Conservation (phyloP, 2,797 vertebrate species). For the Pipistrellus nathusii region DNA sequence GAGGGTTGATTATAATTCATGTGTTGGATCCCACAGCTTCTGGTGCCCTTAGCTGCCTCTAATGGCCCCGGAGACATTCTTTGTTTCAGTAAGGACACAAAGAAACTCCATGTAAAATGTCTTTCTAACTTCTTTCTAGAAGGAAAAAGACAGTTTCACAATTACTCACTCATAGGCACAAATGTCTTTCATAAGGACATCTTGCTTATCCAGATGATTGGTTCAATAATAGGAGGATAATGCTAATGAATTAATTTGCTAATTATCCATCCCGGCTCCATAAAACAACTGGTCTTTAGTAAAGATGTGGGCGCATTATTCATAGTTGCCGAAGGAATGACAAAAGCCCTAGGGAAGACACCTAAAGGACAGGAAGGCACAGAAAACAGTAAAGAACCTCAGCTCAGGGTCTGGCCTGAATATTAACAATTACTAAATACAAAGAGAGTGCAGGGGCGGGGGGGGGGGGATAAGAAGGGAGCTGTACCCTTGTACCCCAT, state of each 20-base stretch:
- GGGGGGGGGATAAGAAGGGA: too few species aligned
- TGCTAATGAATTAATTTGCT: conserved; percentile 63
- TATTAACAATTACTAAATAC: not conserved
- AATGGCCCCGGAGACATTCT: not conserved
- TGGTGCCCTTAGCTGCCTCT: not conserved
- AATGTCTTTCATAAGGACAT: conserved; percentile 23
- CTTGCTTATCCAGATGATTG: conserved; percentile 55
- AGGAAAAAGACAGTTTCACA: not conserved
- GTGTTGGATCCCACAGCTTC: not conserved
- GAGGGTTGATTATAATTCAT: not conserved
- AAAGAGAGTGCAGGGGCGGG: not conserved
- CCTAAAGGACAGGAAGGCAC: not conserved
- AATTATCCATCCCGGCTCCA: conserved; percentile 8
- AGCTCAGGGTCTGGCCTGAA: not conserved
- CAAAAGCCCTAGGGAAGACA: not conserved
- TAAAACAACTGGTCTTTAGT: conserved; percentile 36
- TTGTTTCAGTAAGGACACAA: not conserved
- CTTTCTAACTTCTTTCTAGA: conserved; percentile 2
- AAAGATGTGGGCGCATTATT: not conserved
- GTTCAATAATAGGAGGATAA: conserved; percentile 47
- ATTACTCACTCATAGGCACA: conserved; percentile 3
- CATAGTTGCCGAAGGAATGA: conserved; percentile 24
- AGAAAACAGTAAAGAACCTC: not conserved
- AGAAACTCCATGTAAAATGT: not conserved
- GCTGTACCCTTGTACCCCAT: fast-evolving